Evolutionary conservation across 2,888 invertebrate genomes (phyloP), one percentile per base, ranked within the genome.

Genomic region (Geophilus truncorum): DNA sequence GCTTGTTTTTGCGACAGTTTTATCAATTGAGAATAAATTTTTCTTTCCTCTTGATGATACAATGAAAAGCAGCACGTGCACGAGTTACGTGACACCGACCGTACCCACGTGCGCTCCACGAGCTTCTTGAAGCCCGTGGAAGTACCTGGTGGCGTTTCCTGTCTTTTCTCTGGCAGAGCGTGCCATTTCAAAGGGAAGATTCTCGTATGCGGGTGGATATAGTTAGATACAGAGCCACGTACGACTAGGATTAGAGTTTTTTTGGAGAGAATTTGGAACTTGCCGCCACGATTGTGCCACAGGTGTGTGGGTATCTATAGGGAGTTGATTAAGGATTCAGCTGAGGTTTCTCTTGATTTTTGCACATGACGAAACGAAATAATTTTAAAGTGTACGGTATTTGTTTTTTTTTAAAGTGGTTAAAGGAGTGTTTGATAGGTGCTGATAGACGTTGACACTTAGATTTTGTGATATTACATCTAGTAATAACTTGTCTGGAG

Each of bases 131-230:
- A n/a, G 25, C 25, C 70, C 25, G 18, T 51, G 18, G 51, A 51
- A 51, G 51, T 51, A 51, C 70, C 70, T 70, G n/a, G 70, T 70
- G 70, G 70, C 70, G 70, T 70, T 70, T 70, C 70, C 70, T 70
- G 70, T 70, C 70, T 70, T 70, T 70, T 70, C 70, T 70, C 15
- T 12, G 25, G 0, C 25, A 25, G 28, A 70, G 70, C 70, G 70
- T 70, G 70, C 70, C 70, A 70, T 10, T n/a, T 70, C 70, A 70
- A 70, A 28, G 70, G 28, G 70, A 70, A 10, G 70, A 70, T 70
- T 25, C 70, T 25, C 7, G 70, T 1, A 70, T 70, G 70, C 28
- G 70, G 70, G 70, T 70, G 70, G 70, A 70, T 40, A 3, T 15
- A 4, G 40, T n/a, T 2, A 36, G 36, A 36, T 51, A 70, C n/a